Evolutionary conservation across 2,888 invertebrate species (phyloP).

Genomic region (Leucozona laternaria): DNA sequence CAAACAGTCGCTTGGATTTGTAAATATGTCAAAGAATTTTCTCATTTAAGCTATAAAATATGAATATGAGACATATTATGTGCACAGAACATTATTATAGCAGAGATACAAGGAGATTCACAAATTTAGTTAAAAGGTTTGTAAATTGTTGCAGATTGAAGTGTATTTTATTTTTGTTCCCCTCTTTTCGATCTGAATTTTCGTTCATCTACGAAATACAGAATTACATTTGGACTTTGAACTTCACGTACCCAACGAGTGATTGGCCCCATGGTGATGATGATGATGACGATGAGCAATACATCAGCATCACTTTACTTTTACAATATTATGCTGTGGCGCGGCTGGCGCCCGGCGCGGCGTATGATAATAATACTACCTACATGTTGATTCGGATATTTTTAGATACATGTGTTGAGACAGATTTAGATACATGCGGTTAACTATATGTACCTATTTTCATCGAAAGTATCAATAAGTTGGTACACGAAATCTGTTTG

Average conservation of each 20-base stretch:
- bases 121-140: neutral
- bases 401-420: neutral
- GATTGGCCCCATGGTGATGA: conserved; percentile 51
- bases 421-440: neutral
- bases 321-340: neutral
- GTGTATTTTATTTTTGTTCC: neutral
- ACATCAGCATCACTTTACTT: neutral
- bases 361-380: neutral
- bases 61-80: too few species aligned
- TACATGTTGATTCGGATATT: conserved; percentile 1
- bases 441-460: too few species aligned
- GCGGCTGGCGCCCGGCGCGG: too few species aligned
- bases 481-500: too few species aligned
- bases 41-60: too few species aligned
- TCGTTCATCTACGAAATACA: conserved; percentile 13
- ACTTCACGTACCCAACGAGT: conserved; percentile 73
- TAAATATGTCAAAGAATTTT: too few species aligned
- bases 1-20: too few species aligned
- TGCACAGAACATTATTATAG: too few species aligned
- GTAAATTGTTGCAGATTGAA: neutral
- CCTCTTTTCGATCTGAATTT: neutral
- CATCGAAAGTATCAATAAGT: too few species aligned
- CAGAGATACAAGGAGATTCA: too few species aligned
- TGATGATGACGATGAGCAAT: conserved; percentile 38
- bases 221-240: conserved; percentile 66